Conservation (phyloP, 2,888 invertebrate genomes). For the Crocallis elinguaria region DNA sequence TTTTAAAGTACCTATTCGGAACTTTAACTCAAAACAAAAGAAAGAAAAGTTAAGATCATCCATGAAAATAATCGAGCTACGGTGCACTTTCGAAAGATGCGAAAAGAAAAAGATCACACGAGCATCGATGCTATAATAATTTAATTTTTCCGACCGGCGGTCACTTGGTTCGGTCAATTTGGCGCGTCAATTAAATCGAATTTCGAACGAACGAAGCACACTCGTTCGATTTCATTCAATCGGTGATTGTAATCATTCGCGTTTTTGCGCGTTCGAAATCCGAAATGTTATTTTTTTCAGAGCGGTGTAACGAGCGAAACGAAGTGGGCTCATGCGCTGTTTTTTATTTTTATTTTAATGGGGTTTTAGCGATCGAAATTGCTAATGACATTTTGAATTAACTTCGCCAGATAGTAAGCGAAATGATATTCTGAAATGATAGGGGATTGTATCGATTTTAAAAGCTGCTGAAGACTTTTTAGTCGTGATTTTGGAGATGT, state of each 20-base stretch:
- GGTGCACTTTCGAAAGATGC: neutral
- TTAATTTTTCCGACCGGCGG: conserved; percentile 39
- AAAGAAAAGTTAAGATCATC: too few relatives aligned
- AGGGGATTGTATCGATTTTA: too few relatives aligned
- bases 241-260: conserved; percentile 43
- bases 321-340: conserved; percentile 23
- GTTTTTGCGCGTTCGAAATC: conserved; percentile 28
- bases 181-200: conserved; percentile 42
- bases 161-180: conserved; percentile 39
- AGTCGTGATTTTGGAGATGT: too few relatives aligned
- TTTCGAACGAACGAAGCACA: conserved; percentile 43
- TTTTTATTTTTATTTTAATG: conserved; percentile 5
- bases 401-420: neutral
- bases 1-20: too few relatives aligned
- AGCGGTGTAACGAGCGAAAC: conserved; percentile 33
- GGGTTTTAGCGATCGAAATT: conserved; percentile 4
- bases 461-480: neutral
- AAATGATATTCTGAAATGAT: too few relatives aligned
- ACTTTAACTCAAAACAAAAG: too few relatives aligned
- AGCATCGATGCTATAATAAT: conserved; percentile 23
- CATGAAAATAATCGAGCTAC: too few relatives aligned
- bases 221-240: conserved; percentile 46
- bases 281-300: conserved; percentile 36
- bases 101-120: neutral
- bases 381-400: conserved; percentile 8